Base-by-base conservation (phyloP, 2,113 vertebrate genomes). In the Stercorarius parasiticus region DNA sequence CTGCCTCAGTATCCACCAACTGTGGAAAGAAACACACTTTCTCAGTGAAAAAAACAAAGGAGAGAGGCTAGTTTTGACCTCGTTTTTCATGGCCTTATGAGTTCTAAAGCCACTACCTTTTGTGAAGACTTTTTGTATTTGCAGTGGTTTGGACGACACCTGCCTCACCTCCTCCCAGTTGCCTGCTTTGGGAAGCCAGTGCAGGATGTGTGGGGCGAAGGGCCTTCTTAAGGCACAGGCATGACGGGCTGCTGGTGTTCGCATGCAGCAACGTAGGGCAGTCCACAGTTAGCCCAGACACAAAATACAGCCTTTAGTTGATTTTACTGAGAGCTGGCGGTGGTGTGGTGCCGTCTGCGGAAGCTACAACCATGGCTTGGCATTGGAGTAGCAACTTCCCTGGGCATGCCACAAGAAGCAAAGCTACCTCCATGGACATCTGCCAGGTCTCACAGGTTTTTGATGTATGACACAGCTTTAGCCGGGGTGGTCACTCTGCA, bases 291-390 rank as follows among this genome's bases (percentile, higher is more conserved):
- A 26, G 55, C 13, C 70, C 71, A n/a, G 43, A 9, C 42, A 14
- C 1, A 3, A 62, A 47, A 30, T 45, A 62, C 4, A 47, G 34
- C 11, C 40, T 29, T 56, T 12, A 12, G 42, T 5, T 88, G 62
- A 8, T 79, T 74, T 73, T 52, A 29, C 25, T 21, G 36, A 77
- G 50, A 6, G 4, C 52, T 76, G 65, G 38, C 32, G 29, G 19
- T 18, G 13, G 4, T 19, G 1, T 0, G 3, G 71, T 29, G 22
- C 30, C 0, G 0, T 50, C 62, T 3, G 0, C 0, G 2, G 74
- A 78, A 43, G 47, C 29, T 67, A 30, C 78, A 86, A 25, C 34
- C 2, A 4, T 13, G 19, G 20, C n/a, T 78, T 82, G 42, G 83
- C 56, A 10, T 67, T 52, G 84, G 78, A 50, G 14, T 10, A 91